Conservation (phyloP, 2,113 vertebrate species). For the Polypterus bichir region DNA sequence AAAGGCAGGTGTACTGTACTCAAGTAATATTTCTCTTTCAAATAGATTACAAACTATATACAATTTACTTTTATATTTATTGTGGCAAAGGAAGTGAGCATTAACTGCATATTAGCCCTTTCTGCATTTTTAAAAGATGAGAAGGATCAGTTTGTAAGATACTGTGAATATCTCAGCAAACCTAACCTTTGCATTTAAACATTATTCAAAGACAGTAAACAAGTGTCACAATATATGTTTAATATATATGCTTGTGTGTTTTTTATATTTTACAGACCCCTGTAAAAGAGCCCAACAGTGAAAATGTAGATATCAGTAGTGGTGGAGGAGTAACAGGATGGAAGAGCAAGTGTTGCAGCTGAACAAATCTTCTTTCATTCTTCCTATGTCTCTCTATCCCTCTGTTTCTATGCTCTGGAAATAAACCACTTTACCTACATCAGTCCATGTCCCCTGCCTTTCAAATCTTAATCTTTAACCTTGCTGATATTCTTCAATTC, state of each 20-base stretch:
- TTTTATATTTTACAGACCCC: slow-evolving; percentile 66
- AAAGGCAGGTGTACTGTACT: too few relatives aligned
- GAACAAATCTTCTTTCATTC: slow-evolving; percentile 47
- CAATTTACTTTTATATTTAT: too few relatives aligned
- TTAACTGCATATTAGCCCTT: too few relatives aligned
- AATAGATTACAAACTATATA: too few relatives aligned
- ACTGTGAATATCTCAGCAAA: too few relatives aligned
- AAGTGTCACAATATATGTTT: too few relatives aligned
- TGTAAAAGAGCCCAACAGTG: slow-evolving; percentile 98
- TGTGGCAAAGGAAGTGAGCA: too few relatives aligned
- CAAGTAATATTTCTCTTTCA: too few relatives aligned
- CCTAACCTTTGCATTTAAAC: too few relatives aligned
- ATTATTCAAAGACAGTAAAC: too few relatives aligned
- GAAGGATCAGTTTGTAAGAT: too few relatives aligned
- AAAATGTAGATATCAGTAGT: slow-evolving; percentile 96
- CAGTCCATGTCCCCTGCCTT: slow-evolving; percentile 29
- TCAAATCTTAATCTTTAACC: slow-evolving; percentile 50
- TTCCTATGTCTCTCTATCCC: slow-evolving; percentile 43
- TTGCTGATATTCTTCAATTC: slow-evolving; percentile 48
- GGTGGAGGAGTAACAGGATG: slow-evolving; percentile 86
- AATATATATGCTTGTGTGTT: slow-evolving; percentile 9
- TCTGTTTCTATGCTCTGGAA: slow-evolving; percentile 46
- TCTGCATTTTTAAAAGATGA: too few relatives aligned
- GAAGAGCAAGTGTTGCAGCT: slow-evolving; percentile 97
- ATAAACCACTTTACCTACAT: slow-evolving; percentile 64